phyloP scores from a whole-genome alignment of 2,113 vertebrate genomes.

The Aptenodytes patagonicus region DNA sequence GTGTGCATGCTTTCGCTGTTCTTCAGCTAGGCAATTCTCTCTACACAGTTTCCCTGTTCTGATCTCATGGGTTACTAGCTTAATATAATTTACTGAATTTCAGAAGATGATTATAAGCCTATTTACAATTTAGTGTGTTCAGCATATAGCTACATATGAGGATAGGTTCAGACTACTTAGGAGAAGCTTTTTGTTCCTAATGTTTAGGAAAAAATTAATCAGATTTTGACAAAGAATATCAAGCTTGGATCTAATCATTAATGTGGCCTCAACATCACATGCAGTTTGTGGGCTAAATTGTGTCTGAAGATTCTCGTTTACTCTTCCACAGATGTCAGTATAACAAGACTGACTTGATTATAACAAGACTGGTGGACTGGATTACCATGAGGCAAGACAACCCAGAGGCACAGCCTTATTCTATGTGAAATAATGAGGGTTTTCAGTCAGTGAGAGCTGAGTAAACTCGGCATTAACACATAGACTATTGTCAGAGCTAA shows the following conservation, averaged over 20 bases:
- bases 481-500: neutral
- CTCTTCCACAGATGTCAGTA: neutral
- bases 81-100: neutral
- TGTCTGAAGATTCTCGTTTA: neutral
- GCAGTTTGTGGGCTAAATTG: neutral
- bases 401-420: neutral
- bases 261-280: neutral
- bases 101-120: neutral
- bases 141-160: neutral
- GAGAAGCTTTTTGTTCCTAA: neutral
- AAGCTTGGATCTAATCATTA: neutral
- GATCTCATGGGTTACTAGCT: neutral
- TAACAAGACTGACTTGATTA: neutral
- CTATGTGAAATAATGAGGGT: neutral
- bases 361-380: neutral
- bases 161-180: neutral
- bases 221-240: neutral
- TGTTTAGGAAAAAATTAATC: neutral
- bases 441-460: neutral
- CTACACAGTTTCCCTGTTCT: neutral
- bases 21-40: neutral
- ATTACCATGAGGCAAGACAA: neutral
- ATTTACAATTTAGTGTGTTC: neutral
- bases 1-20: fast-evolving
- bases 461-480: neutral